Conservation (phyloP, 2,888 invertebrate genomes). For the Andrena marginata region DNA sequence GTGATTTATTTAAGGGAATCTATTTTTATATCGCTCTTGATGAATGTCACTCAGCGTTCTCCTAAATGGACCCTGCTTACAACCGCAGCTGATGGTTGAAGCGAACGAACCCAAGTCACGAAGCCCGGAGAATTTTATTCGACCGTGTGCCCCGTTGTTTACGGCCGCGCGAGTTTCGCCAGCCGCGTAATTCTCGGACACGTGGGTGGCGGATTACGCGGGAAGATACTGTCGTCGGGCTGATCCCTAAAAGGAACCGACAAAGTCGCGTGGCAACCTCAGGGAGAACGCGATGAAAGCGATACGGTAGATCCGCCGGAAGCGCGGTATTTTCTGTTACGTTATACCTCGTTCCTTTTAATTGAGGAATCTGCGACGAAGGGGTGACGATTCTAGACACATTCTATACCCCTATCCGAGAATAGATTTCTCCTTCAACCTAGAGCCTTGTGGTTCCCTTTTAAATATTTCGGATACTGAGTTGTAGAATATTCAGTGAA, state of each 20-base stretch:
- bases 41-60: not conserved
- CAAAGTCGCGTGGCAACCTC: slow-evolving; percentile 58
- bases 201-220: slow-evolving; percentile 66
- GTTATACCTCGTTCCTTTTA: slow-evolving; percentile 22
- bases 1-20: no score
- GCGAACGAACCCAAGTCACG: not conserved
- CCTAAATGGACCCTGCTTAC: not conserved
- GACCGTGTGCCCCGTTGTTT: slow-evolving; percentile 17
- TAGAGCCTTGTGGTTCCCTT: no score
- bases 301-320: slow-evolving; percentile 46
- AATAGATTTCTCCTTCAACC: no score
- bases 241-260: slow-evolving; percentile 70
- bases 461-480: no score
- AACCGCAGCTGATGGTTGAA: not conserved
- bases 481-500: no score
- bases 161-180: slow-evolving; percentile 34
- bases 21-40: no score
- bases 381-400: not conserved
- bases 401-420: no score
- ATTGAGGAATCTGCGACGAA: slow-evolving; percentile 19
- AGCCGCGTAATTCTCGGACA: slow-evolving; percentile 37
- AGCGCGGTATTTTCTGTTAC: slow-evolving; percentile 32
- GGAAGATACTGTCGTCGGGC: slow-evolving; percentile 49
- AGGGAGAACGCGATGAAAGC: slow-evolving; percentile 53
- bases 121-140: not conserved